Base-by-base conservation (phyloP, 2,888 invertebrate species). In the Sylvicola cinctus region DNA sequence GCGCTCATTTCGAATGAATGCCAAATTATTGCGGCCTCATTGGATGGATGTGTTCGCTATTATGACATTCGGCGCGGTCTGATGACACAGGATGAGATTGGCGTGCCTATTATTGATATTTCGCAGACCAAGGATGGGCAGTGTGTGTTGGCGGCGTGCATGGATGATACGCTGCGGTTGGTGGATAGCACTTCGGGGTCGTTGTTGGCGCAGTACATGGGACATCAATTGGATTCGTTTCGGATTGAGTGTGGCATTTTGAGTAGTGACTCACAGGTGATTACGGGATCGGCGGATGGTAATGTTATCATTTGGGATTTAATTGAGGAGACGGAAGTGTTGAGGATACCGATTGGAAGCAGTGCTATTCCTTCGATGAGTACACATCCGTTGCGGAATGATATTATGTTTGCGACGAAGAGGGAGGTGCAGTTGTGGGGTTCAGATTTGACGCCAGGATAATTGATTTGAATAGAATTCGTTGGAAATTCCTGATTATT, bases 11-110 rank as follows among this genome's bases (percentile, higher is more conserved):
- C 93, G 2, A 81, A 83, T 2, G 80, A 87, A 51, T 74, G 85
- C 58, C 88, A 91, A 62, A 83, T 99, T 43, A 61, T 91, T 31
- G 74, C 85, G 0, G 78, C 80, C 5, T 93, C 91, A 0, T 74
- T 91, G 1, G 98, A 98, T 55, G 75, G 83, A 27, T 76, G 75
- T 46, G 66, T 87, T 10, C 59, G 98, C 11, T 61, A 79, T 39
- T 99, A 98, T 51, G 98, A 96, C 59, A 67, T 99, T 32, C 63
- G 98, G 34, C 73, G 74, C 42, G 95, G 91, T 0, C 70, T 76
- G 50, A 63, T 93, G 51, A 65, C 69, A 36, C 67, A 74, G 2
- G 95, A 96, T 57, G 81, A 75, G 50, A 66, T 91, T 33, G 88
- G 87, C 41, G 78, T 74, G 41, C 65, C 91, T 3, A 66, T 93